phyloP scores from a whole-genome alignment of 92 coral and sea anemone species.

The Zoanthus sociatus region DNA sequence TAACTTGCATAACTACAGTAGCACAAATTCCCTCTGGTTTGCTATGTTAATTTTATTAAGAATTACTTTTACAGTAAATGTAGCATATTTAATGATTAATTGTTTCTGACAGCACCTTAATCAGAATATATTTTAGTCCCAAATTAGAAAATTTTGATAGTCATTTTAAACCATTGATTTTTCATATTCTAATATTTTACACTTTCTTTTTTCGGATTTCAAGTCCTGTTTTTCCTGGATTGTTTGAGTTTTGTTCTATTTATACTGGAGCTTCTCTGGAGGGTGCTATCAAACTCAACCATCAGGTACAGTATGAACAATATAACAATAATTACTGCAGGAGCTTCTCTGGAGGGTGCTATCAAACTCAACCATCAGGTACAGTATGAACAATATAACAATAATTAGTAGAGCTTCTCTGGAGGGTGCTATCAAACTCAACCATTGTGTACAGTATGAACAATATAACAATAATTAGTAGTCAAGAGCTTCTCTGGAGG shows the following conservation, averaged over 20 bases:
- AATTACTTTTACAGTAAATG: too few relatives aligned
- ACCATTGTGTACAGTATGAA: constrained; percentile 79
- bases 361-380: constrained; percentile 95
- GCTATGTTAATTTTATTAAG: too few relatives aligned
- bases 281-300: constrained; percentile 95
- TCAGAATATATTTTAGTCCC: too few relatives aligned
- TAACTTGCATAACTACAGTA: too few relatives aligned
- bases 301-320: constrained; percentile 70
- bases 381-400: not conserved
- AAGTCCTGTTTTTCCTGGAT: constrained; percentile 94
- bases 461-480: constrained; percentile 50
- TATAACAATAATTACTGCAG: constrained; percentile 58
- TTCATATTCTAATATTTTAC: too few relatives aligned
- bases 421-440: constrained; percentile 94
- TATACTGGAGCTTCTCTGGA: constrained; percentile 98
- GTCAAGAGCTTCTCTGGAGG: constrained; percentile 97
- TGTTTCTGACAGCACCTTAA: too few relatives aligned
- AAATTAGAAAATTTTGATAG: too few relatives aligned
- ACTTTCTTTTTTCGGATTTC: constrained; percentile 19
- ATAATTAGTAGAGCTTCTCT: constrained; percentile 87
- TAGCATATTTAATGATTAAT: too few relatives aligned
- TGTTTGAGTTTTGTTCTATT: constrained; percentile 98
- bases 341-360: constrained; percentile 98
- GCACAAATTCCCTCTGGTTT: too few relatives aligned
- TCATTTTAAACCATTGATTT: too few relatives aligned